Evolutionary conservation across 2,797 vertebrate species (phyloP).

Genomic region (Cyclura pinguis): DNA sequence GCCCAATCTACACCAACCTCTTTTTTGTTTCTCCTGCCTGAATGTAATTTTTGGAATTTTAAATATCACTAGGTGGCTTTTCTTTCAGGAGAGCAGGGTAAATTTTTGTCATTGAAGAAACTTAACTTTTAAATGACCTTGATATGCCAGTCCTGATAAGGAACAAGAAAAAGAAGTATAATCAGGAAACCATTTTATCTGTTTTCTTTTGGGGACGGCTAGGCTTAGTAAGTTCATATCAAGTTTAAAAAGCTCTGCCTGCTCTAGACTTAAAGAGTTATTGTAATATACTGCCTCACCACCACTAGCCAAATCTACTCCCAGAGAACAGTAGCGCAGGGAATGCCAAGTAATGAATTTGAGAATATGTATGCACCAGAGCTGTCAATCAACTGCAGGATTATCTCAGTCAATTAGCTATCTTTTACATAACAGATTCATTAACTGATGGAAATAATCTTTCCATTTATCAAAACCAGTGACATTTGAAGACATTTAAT

Average conservation of each 20-base stretch:
- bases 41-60: neutral
- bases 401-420: neutral
- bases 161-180: neutral
- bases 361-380: neutral
- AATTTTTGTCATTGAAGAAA: constrained; percentile 24
- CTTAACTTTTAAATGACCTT: constrained; percentile 23
- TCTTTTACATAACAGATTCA: constrained; percentile 11
- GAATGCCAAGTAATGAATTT: constrained; percentile 1
- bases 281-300: neutral
- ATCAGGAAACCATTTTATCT: neutral
- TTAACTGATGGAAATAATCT: constrained; percentile 3
- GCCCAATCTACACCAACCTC: neutral
- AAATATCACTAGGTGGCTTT: neutral
- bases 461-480: neutral
- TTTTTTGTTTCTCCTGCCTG: neutral
- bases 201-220: constrained; percentile 15
- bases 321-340: neutral
- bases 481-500: constrained; percentile 15
- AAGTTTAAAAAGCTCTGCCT: neutral
- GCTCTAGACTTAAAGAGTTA: neutral
- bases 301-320: neutral
- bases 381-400: neutral
- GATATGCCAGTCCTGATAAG: constrained; percentile 13
- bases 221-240: neutral
- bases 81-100: neutral